Evolutionary conservation across 2,113 vertebrate genomes (phyloP).

Genomic region (Grallaria varia): DNA sequence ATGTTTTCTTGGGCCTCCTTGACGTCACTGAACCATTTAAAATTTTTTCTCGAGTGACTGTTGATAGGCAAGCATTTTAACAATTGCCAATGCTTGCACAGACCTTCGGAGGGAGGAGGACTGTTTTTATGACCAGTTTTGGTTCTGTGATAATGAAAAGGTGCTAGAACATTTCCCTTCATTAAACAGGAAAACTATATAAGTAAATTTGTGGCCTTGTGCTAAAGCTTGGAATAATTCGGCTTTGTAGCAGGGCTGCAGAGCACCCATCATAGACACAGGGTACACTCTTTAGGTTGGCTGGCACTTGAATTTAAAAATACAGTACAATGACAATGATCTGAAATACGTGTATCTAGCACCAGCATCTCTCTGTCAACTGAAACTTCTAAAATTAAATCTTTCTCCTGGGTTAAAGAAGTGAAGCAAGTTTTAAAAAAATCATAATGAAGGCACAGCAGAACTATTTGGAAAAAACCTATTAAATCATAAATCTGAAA

Average conservation of each 20-base stretch:
- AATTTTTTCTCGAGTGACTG: constrained; percentile 82
- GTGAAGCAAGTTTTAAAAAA: background rate
- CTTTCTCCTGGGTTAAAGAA: constrained; percentile 8
- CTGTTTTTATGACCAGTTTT: background rate
- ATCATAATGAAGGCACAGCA: background rate
- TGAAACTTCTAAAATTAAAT: constrained; percentile 65
- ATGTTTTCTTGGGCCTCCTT: constrained; percentile 70
- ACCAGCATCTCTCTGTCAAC: constrained; percentile 57
- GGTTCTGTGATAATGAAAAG: background rate
- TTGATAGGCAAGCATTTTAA: constrained; percentile 77
- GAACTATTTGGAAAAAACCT: background rate
- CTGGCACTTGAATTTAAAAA: constrained; percentile 75
- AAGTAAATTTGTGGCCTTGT: background rate
- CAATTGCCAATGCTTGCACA: constrained; percentile 49
- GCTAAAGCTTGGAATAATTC: background rate
- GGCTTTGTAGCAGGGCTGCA: background rate
- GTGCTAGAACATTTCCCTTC: background rate
- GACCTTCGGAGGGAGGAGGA: background rate
- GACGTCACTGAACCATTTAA: constrained; percentile 82
- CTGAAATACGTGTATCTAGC: constrained; percentile 20
- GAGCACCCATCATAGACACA: background rate
- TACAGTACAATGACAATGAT: constrained; percentile 72
- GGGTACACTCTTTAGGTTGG: constrained; percentile 46
- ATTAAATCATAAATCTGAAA: background rate
- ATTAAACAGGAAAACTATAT: background rate